Conservation (phyloP, 2,888 invertebrate genomes). For the Chromoteleia sp. region DNA sequence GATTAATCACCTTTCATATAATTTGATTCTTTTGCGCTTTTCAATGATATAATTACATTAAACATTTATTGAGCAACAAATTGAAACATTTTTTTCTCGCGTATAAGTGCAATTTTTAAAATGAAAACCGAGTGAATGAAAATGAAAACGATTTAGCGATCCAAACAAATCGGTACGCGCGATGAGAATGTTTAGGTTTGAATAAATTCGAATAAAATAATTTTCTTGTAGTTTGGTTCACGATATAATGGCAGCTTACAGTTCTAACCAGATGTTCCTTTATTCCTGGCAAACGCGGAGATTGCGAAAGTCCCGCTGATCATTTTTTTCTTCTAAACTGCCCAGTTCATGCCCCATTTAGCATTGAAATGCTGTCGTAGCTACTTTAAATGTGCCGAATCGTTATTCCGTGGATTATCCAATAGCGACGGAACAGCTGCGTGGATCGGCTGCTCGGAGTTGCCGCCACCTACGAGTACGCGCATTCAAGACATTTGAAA, state of each 20-base stretch:
- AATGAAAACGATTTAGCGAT: too few species aligned
- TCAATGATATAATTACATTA: too few species aligned
- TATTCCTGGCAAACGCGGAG: conserved; percentile 28
- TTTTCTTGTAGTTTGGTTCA: conserved; percentile 20
- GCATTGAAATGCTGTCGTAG: conserved; percentile 50
- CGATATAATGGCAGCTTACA: conserved; percentile 38
- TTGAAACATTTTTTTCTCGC: too few species aligned
- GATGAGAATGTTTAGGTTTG: background rate
- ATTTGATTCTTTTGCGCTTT: too few species aligned
- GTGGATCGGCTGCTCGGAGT: conserved; percentile 54
- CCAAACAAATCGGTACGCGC: background rate
- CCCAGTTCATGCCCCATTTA: conserved; percentile 63
- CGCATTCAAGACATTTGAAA: conserved; percentile 59
- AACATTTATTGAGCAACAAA: too few species aligned
- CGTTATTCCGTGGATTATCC: conserved; percentile 63
- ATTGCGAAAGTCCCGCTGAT: conserved; percentile 56
- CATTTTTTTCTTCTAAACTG: conserved; percentile 54
- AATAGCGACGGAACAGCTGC: conserved; percentile 68
- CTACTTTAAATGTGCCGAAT: conserved; percentile 65
- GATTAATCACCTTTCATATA: too few species aligned
- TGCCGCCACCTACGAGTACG: conserved; percentile 58
- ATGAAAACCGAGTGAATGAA: too few species aligned
- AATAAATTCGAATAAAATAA: conserved; percentile 38
- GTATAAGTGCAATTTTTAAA: too few species aligned
- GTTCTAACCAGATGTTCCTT: conserved; percentile 63